Conservation (phyloP, 2,797 vertebrate genomes). For the Halcyon chelicuti region DNA sequence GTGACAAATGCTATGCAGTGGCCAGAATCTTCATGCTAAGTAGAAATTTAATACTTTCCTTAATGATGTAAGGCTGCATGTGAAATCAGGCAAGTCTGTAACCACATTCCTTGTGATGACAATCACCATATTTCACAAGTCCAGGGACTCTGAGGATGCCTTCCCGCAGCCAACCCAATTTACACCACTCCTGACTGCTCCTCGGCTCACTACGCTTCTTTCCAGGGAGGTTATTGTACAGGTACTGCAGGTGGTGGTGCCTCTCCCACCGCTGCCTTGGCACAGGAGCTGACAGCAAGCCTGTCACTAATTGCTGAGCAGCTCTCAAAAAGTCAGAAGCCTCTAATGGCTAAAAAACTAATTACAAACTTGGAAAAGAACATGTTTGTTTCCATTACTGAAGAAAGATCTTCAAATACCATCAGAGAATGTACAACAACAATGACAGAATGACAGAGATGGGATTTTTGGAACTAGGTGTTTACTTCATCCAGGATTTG, state of each 20-base stretch:
- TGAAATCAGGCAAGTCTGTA: neutral
- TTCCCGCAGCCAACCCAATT: neutral
- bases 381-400: neutral
- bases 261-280: neutral
- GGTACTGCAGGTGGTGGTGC: neutral
- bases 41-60: neutral
- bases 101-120: neutral
- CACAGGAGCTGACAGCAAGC: neutral
- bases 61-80: neutral
- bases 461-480: neutral
- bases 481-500: neutral
- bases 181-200: neutral
- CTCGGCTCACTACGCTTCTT: too few relatives aligned
- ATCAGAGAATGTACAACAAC: neutral
- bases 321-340: neutral
- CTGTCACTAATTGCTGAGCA: neutral
- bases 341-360: neutral
- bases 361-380: neutral
- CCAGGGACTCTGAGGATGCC: neutral
- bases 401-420: neutral
- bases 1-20: neutral
- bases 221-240: neutral
- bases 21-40: neutral
- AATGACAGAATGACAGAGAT: neutral
- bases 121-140: neutral